Evolutionary conservation across 2,113 vertebrate genomes (phyloP).

Genomic region (Salvelinus sp.): DNA sequence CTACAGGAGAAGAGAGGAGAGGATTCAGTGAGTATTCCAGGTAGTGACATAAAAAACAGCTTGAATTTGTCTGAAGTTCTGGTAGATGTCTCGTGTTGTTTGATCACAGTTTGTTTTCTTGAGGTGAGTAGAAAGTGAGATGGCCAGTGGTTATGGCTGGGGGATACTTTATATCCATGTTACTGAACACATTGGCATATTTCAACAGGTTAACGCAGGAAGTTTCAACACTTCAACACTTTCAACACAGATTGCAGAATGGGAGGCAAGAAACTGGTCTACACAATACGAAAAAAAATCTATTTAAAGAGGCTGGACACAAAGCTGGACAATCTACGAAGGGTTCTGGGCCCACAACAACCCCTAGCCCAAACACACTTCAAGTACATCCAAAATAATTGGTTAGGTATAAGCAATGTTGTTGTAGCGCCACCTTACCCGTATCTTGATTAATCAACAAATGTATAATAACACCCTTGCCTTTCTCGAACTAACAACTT

Average conservation of each 20-base stretch:
- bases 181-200: background rate
- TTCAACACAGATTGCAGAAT: background rate
- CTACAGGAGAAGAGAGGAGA: conserved; percentile 27
- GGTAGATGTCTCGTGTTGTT: background rate
- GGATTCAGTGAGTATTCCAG: no score
- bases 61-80: background rate
- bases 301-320: no score
- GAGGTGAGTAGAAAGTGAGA: background rate
- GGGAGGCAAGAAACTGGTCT: background rate
- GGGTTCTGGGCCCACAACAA: no score
- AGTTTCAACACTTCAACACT: background rate
- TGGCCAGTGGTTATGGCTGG: background rate
- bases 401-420: no score
- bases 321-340: no score
- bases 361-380: no score
- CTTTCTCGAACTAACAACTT: no score
- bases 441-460: no score
- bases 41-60: background rate
- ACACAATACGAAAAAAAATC: no score
- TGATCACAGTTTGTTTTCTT: background rate
- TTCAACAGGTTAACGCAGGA: background rate
- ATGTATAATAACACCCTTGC: no score
- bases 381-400: no score
- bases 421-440: no score
- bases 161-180: background rate